phyloP scores from a whole-genome alignment of 2,113 vertebrate genomes.

The Ascaphus truei region DNA sequence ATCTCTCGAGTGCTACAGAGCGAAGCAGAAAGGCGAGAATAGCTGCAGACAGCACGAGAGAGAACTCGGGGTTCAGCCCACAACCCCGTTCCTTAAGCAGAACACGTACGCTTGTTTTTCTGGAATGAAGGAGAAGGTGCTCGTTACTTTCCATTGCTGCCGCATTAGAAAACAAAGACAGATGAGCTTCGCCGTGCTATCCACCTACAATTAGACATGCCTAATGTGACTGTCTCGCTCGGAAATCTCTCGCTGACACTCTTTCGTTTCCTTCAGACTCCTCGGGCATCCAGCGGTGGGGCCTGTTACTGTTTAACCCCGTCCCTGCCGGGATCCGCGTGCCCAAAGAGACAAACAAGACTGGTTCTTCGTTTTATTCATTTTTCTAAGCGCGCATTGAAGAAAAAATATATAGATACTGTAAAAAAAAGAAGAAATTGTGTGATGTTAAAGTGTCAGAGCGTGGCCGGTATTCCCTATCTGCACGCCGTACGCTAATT shows the following conservation, averaged over 20 bases:
- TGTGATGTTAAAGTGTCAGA: too few species aligned
- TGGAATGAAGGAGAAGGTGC: neutral
- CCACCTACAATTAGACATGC: conserved; percentile 14
- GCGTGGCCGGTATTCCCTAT: neutral
- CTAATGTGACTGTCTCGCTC: conserved; percentile 11
- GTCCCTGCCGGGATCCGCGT: too few species aligned
- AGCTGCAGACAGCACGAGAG: too few species aligned
- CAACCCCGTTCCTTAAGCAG: neutral
- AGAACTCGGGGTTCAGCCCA: too few species aligned
- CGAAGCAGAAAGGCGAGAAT: too few species aligned
- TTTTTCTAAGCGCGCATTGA: too few species aligned
- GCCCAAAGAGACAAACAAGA: too few species aligned
- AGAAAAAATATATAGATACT: too few species aligned
- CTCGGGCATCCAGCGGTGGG: neutral
- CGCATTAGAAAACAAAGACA: conserved; percentile 11
- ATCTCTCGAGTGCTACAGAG: too few species aligned
- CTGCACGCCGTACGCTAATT: neutral
- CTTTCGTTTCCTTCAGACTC: neutral
- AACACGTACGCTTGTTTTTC: neutral
- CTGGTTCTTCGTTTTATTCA: too few species aligned
- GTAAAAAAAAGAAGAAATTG: too few species aligned
- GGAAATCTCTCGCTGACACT: conserved; percentile 1
- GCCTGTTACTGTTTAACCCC: neutral
- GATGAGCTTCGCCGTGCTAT: neutral
- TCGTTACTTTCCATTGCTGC: neutral